Evolutionary conservation across 1,140 invertebrate genomes (phyloP).

Genomic region (Cecropterus lyciades): DNA sequence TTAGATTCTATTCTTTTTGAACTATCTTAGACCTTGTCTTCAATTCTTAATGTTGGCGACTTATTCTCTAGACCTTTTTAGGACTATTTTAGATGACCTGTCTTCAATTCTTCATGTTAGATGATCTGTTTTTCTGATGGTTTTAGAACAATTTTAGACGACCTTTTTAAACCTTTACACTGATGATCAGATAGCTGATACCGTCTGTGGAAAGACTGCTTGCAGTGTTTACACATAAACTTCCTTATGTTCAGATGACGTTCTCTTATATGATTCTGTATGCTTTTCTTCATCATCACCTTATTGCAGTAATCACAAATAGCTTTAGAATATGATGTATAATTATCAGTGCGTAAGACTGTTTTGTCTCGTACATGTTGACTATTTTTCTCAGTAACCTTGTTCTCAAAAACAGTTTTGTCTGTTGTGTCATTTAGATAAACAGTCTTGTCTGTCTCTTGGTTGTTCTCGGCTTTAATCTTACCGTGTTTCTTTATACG

Average conservation of each 20-base stretch:
- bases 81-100: too few species aligned
- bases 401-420: too few species aligned
- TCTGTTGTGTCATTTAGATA: too few species aligned
- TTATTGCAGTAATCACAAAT: slow-evolving; percentile 68
- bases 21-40: too few species aligned
- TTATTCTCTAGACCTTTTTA: too few species aligned
- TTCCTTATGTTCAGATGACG: slow-evolving; percentile 55
- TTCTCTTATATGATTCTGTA: slow-evolving; percentile 57
- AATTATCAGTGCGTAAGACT: slow-evolving; percentile 35
- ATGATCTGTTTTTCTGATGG: too few species aligned
- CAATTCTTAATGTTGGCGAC: too few species aligned
- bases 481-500: slow-evolving; percentile 50
- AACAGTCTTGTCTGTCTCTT: too few species aligned
- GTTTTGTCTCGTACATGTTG: too few species aligned
- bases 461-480: slow-evolving; percentile 9
- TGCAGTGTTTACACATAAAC: slow-evolving; percentile 52
- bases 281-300: slow-evolving; percentile 69
- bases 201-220: slow-evolving; percentile 44
- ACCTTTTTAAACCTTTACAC: slow-evolving; percentile 38
- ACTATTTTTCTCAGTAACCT: neutral
- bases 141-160: too few species aligned
- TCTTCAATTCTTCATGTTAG: too few species aligned
- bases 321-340: slow-evolving; percentile 50
- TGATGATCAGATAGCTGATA: slow-evolving; percentile 55
- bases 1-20: too few species aligned